phyloP scores from a whole-genome alignment of 2,797 vertebrate genomes.

The Echiichthys vipera region DNA sequence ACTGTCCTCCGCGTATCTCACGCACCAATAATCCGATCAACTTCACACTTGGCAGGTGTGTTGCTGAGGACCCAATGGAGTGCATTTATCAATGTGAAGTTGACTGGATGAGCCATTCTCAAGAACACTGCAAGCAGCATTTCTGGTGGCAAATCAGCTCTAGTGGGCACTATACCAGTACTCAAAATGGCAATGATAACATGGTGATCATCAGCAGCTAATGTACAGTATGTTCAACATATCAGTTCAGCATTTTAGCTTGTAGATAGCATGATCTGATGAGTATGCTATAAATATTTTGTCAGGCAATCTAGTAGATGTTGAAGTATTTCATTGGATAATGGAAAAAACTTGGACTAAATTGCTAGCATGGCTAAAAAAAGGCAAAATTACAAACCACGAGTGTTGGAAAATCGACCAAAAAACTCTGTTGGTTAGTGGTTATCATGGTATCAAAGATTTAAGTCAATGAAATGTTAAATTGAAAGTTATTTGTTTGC shows the following conservation, averaged over 20 bases:
- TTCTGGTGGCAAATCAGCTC: too few species aligned
- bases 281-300: background rate
- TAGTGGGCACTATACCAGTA: too few species aligned
- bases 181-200: background rate
- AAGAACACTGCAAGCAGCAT: too few species aligned
- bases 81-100: too few species aligned
- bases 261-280: background rate
- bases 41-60: too few species aligned
- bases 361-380: conserved; percentile 1
- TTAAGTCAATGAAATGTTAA: background rate
- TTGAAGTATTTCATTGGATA: background rate
- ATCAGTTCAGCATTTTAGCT: background rate
- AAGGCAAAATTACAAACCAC: background rate
- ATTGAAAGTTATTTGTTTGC: conserved; percentile 8
- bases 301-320: background rate
- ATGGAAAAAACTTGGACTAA: background rate
- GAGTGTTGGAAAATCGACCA: background rate
- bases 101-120: too few species aligned
- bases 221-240: background rate
- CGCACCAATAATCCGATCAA: too few species aligned
- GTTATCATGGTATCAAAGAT: conserved; percentile 6
- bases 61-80: too few species aligned
- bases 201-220: background rate
- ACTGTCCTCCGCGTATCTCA: too few species aligned
- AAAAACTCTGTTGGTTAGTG: background rate